phyloP scores from a whole-genome alignment of 2,113 vertebrate genomes.

The Phyllostomus hastatus region DNA sequence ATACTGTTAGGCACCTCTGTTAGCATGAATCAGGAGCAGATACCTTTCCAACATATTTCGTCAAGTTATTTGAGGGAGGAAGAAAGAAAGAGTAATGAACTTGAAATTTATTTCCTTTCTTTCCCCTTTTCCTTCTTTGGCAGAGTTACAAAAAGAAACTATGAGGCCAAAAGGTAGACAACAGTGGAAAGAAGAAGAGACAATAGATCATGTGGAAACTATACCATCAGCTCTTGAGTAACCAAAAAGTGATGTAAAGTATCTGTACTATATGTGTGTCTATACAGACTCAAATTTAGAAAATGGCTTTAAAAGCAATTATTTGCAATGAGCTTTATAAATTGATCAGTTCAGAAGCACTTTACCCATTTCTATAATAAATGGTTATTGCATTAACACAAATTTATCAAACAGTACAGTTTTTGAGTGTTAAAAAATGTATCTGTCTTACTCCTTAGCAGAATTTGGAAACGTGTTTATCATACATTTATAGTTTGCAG shows the following conservation, averaged over 20 bases:
- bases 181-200: not conserved
- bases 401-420: not conserved
- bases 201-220: not conserved
- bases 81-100: not conserved
- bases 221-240: not conserved
- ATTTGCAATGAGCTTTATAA: conserved; percentile 3
- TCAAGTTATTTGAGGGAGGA: not conserved
- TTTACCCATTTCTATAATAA: not conserved
- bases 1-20: not conserved
- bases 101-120: conserved; percentile 11
- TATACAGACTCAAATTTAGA: not conserved
- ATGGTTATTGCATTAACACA: not conserved
- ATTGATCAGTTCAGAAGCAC: not conserved
- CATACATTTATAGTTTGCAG: conserved; percentile 33
- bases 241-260: not conserved
- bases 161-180: not conserved
- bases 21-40: not conserved
- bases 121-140: not conserved
- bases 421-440: conserved; percentile 26
- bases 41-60: not conserved
- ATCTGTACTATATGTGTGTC: not conserved
- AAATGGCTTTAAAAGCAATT: conserved; percentile 2
- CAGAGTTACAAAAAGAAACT: not conserved
- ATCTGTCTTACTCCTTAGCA: conserved; percentile 2
- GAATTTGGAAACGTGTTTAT: conserved; percentile 48